These are phyloP conservation scores for Tenthredo amoena DNA, from an alignment of 2,888 invertebrate species.

Conservation along the genomic window DNA sequence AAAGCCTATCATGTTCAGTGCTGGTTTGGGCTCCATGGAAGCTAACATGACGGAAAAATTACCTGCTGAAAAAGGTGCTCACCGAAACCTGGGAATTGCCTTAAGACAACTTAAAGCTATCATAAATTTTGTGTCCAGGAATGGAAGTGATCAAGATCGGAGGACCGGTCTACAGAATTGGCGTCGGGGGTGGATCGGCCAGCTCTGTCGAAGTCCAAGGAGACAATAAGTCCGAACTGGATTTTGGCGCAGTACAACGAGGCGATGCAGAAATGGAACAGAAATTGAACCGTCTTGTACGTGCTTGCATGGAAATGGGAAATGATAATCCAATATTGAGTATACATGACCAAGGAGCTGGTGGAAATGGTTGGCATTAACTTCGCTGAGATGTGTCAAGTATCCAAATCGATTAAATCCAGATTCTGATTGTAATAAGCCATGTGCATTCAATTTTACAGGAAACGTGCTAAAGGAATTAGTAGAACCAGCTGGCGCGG, in stretches of 20 bases:
- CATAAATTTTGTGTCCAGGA: slow-evolving; percentile 78
- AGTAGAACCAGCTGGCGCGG: slow-evolving; percentile 96
- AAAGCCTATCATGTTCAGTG: slow-evolving; percentile 99
- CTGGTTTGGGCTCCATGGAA: slow-evolving; percentile 95
- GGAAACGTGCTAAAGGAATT: slow-evolving; percentile 98
- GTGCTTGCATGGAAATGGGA: slow-evolving; percentile 93
- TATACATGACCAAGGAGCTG: slow-evolving; percentile 99
- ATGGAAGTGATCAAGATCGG: slow-evolving; percentile 97
- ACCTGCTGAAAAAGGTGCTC: slow-evolving; percentile 85
- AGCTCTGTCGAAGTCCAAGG: slow-evolving; percentile 98
- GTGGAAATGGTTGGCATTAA: slow-evolving; percentile 88
- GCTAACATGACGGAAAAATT: slow-evolving; percentile 89
- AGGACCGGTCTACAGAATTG: slow-evolving; percentile 98
- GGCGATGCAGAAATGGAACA: slow-evolving; percentile 99
- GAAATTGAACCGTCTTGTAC: slow-evolving; percentile 95
- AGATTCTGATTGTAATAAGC: background rate
- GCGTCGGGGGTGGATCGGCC: slow-evolving; percentile 99
- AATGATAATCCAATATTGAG: slow-evolving; percentile 92
- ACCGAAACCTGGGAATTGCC: slow-evolving; percentile 4
- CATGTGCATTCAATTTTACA: slow-evolving; percentile 65
- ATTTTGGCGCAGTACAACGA: slow-evolving; percentile 98
- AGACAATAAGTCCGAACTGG: slow-evolving; percentile 90
- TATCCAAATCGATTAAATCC: background rate
- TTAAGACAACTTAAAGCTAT: background rate
- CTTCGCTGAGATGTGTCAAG: slow-evolving; percentile 17